A percentile compares a stretch with the other conserved stretches of the same genome.
phyloP scores from a whole-genome alignment of 2,113 vertebrate genomes.

The Leptocoma aspasia region DNA sequence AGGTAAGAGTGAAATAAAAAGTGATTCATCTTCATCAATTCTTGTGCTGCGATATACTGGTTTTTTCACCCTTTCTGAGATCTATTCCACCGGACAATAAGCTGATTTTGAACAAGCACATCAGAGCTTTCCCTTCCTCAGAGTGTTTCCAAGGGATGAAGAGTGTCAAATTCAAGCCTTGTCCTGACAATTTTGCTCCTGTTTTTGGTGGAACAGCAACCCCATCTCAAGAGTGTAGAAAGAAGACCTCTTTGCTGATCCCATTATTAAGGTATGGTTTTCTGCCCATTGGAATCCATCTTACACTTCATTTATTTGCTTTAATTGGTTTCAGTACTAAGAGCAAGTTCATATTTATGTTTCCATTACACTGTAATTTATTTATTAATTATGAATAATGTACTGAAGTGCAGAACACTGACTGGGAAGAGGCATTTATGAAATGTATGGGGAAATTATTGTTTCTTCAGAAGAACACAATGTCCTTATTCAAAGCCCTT shows the following conservation, averaged over 20 bases:
- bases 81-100: background rate
- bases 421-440: background rate
- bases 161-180: background rate
- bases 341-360: background rate
- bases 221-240: background rate
- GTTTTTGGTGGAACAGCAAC: background rate
- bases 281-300: background rate
- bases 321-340: background rate
- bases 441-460: background rate
- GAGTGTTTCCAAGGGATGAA: background rate
- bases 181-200: background rate
- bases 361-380: conserved; percentile 6
- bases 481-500: background rate
- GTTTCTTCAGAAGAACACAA: background rate
- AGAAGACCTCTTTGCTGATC: background rate
- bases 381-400: conserved; percentile 29
- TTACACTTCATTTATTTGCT: background rate
- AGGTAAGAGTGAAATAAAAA: background rate
- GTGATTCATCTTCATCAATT: background rate
- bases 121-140: background rate
- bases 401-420: background rate
- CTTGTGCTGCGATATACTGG: background rate
- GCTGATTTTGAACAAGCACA: accelerated
- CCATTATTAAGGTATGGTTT: background rate
- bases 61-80: background rate